Evolutionary conservation across 2,888 invertebrate genomes (phyloP), one percentile per base, ranked within the genome.

Genomic region (Drosophila barbarae): DNA sequence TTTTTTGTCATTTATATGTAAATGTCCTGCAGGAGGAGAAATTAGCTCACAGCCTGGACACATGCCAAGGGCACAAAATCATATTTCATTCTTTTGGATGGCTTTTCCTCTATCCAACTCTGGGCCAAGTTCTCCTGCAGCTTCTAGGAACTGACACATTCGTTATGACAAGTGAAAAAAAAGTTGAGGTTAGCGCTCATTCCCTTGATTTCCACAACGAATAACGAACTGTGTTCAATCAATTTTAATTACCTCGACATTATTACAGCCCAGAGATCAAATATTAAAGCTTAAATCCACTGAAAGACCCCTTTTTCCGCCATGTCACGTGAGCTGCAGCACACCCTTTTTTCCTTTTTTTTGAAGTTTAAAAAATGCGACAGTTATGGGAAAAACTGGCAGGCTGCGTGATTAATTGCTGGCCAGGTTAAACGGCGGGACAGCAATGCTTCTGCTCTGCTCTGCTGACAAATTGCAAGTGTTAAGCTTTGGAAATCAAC

Each of bases 391-490:
- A 55, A 41, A 56, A 54, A 56, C 59, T 64, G 63, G 74, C 61
- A 50, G 68, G 36, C 39, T 21, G 10, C 15, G 32, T 79, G 80
- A 84, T 79, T 71, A 82, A 82, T 79, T 64, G 83, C 54, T 39
- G 58, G 52, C 50, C 75, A 72, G 72, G 75, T 71, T 74, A 74
- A 26, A 32, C 30, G 41, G 34, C 46, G 35, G 50, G 18, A 23
- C 21, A 28, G 63, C 46, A 65, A 38, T 49, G 39, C 65, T 44
- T 41, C 67, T 84, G 82, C 34, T 21, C 56, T 21, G 38, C 18
- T 41, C 55, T 12, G 47, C 67, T 82, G 82, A 86, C 83, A 82
- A 82, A 86, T 82, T 78, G 80, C 84, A 74, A 76, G 73, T 74
- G 83, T 75, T 76, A 76, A 69, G 81, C 85, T 58, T 72, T 65